Evolutionary conservation across 2,113 vertebrate genomes (phyloP).

Genomic region (Pantherophis guttatus): DNA sequence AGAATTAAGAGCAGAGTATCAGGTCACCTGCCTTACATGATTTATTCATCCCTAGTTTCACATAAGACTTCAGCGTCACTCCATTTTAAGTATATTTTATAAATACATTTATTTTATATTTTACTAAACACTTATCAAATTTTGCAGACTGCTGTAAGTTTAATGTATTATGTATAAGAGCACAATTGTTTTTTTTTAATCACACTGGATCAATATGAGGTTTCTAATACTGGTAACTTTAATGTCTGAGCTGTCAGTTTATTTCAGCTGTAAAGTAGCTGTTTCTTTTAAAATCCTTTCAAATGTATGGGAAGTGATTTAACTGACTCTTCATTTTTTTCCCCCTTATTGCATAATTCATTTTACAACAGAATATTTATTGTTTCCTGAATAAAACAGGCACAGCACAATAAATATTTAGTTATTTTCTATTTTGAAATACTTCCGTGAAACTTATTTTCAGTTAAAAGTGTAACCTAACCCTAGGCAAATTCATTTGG

Average conservation of each 20-base stretch:
- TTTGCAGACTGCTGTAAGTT: conserved; percentile 27
- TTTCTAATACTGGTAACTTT: conserved; percentile 47
- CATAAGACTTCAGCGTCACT: conserved; percentile 25
- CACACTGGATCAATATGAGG: conserved; percentile 51
- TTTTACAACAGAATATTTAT: conserved; percentile 41
- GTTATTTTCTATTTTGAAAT: neutral
- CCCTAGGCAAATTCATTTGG: no score
- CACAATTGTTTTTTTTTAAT: conserved; percentile 4
- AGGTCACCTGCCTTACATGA: neutral
- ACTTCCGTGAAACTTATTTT: neutral
- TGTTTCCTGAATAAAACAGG: conserved; percentile 36
- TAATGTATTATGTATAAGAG: conserved; percentile 54
- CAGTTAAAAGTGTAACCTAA: neutral
- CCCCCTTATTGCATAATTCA: conserved; percentile 44
- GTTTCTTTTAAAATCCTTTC: conserved; percentile 55
- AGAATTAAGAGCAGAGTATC: neutral
- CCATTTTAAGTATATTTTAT: conserved; percentile 27
- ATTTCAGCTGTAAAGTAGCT: conserved; percentile 43
- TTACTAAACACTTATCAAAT: conserved; percentile 28
- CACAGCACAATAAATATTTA: neutral
- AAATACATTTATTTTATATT: conserved; percentile 31
- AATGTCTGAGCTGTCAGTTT: conserved; percentile 37
- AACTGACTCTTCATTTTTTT: conserved; percentile 53
- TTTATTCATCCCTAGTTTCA: neutral
- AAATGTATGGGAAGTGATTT: conserved; percentile 47